phyloP scores from a whole-genome alignment of 1,140 invertebrate species.

The Ditylenchus dipsaci region DNA sequence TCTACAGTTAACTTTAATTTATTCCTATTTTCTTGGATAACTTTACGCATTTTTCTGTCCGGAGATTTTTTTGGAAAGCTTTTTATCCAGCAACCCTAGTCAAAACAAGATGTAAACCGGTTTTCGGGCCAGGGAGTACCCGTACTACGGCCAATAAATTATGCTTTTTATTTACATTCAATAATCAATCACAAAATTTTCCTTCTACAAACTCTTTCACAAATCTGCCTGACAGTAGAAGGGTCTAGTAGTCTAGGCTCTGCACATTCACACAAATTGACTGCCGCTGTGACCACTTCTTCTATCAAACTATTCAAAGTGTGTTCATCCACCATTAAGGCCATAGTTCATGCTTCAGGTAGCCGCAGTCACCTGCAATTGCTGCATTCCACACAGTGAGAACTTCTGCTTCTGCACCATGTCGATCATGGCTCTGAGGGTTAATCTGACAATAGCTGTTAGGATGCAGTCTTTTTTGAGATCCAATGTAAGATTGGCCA shows the following conservation, averaged over 20 bases:
- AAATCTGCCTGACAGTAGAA: background rate
- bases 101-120: too few species aligned
- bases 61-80: too few species aligned
- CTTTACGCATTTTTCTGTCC: too few species aligned
- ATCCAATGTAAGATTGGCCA: background rate
- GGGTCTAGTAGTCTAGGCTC: conserved; percentile 5
- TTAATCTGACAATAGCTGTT: background rate
- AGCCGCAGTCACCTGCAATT: conserved; percentile 15
- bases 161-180: too few species aligned
- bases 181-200: too few species aligned
- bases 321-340: conserved; percentile 21
- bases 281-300: conserved; percentile 20
- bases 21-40: too few species aligned
- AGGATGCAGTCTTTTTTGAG: background rate
- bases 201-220: background rate
- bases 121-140: too few species aligned
- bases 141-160: too few species aligned
- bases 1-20: too few species aligned
- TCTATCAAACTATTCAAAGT: conserved; percentile 24
- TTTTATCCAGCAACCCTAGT: too few species aligned
- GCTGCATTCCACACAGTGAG: background rate
- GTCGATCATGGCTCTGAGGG: background rate
- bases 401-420: background rate
- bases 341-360: conserved; percentile 19
- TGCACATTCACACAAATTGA: background rate